Evolutionary conservation across 2,113 vertebrate species (phyloP), one percentile per base, ranked within the genome.

Genomic region (Oplegnathus fasciatus): DNA sequence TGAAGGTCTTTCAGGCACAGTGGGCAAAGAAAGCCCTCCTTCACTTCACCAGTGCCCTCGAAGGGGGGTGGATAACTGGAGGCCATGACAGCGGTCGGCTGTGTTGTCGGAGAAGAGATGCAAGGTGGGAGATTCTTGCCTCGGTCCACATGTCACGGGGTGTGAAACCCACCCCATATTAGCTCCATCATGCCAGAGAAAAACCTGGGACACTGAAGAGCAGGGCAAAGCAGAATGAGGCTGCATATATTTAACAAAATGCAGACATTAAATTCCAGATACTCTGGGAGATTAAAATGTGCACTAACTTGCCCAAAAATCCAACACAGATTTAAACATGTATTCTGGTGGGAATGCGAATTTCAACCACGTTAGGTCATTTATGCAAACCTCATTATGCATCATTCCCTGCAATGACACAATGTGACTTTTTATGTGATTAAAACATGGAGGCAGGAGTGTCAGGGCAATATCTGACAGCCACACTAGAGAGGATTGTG

Each of bases 21-120:
- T 0, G 98, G 98, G 86, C 98, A 99, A 8, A 99, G 93, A 62
- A 99, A 99, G 32, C 98, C 98, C 82, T 99, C 98, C 75, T 98
- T 94, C 90, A 98, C 95, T 37, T 98, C 97, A 1, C 94, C 96
- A 4, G 97, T 93, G 80, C 96, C 97, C 37, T 97, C 98, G 67
- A 99, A 96, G 10, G 96, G 95, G 26, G 95, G 86, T 0, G 95
- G 89, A 57, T 96, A 97, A 86, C 96, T 93, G 64, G 97, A 94
- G 3, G 98, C 97, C 98, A 99, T 99, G 75, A 73, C 67, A 65
- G 67, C 26, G 15, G 71, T 14, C 1, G 46, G 50, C n/a, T 74
- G 52, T 54, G 80, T 73, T 70, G 50, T 18, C 66, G 37, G 37
- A 79, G 26, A 81, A 50, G 68, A 57, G 48, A 65, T 75, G 70